Evolutionary conservation across 2,797 vertebrate genomes (phyloP).

Genomic region (Emys orbicularis): DNA sequence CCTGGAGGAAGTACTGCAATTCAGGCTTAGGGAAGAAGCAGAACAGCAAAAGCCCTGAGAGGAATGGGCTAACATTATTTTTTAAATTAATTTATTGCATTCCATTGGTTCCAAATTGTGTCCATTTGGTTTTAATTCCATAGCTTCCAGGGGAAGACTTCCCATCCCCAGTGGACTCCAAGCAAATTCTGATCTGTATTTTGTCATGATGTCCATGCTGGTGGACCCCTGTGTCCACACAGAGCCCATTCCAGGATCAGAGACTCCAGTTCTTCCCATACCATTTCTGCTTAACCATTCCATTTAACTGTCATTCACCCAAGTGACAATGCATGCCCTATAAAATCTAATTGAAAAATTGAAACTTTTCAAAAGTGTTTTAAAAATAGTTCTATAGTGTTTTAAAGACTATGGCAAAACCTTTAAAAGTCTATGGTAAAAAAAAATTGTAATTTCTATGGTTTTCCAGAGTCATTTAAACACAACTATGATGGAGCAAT

Average conservation of each 20-base stretch:
- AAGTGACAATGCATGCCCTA: background rate
- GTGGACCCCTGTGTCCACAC: too few relatives aligned
- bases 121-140: background rate
- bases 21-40: background rate
- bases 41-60: background rate
- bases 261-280: background rate
- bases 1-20: background rate
- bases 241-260: background rate
- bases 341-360: background rate
- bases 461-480: background rate
- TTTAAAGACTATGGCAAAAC: background rate
- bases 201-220: background rate
- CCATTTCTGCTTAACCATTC: background rate
- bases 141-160: background rate
- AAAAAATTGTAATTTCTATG: background rate
- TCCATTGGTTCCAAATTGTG: background rate
- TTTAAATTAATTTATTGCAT: background rate
- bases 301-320: background rate
- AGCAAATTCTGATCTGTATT: background rate
- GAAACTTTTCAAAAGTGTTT: background rate
- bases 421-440: background rate
- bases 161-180: background rate
- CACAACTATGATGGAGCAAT: background rate
- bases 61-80: background rate
- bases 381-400: too few relatives aligned